Base-by-base conservation (phyloP, 2,888 invertebrate species). In the Epiperipatus broadwayi region DNA sequence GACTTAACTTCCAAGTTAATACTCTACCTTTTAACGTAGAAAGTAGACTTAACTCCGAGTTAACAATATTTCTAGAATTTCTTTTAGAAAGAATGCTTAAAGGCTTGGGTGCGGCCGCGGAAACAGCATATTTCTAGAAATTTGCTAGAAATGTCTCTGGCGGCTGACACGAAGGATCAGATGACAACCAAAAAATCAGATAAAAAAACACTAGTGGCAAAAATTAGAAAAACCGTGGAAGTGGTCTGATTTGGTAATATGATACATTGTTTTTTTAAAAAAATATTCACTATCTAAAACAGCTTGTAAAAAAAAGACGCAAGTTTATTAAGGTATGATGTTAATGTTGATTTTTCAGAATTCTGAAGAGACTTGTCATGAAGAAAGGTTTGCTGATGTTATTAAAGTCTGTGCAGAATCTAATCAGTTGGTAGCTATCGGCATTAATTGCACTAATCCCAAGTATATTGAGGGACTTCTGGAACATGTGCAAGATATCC, bases 391-490 rank as follows among this genome's bases (percentile, higher is more conserved):
- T 53, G 68, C 70, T 46, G 73, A 76, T 44, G 74, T 74, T 1
- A 77, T 76, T 0, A 64, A 67, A 43, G 64, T 41, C 4, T 50
- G 53, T 10, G 25, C 49, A 20, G 50, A 66, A 4, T 14, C 73
- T 22, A 58, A 68, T n/a, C 78, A 80, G 55, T 64, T 89, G 44
- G 64, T 84, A 12, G 91, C 81, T 0, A 68, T 89, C 30, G 91
- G 91, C 3, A 73, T 83, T 0, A 93, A 93, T 60, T 93, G 91
- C 61, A 68, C 81, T 31, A 66, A 71, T 43, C 79, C 80, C 1
- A 56, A 64, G 46, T 62, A 68, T 49, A 71, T 79, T 4, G 65
- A 68, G 12, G 55, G 68, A 1, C 58, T 81, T 33, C 59, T 80
- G 30, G 58, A 63, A 29, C 45, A 49, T 34, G 45, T 57, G n/a